Conservation (phyloP, 2,797 vertebrate species). For the Oophaga sylvatica region DNA sequence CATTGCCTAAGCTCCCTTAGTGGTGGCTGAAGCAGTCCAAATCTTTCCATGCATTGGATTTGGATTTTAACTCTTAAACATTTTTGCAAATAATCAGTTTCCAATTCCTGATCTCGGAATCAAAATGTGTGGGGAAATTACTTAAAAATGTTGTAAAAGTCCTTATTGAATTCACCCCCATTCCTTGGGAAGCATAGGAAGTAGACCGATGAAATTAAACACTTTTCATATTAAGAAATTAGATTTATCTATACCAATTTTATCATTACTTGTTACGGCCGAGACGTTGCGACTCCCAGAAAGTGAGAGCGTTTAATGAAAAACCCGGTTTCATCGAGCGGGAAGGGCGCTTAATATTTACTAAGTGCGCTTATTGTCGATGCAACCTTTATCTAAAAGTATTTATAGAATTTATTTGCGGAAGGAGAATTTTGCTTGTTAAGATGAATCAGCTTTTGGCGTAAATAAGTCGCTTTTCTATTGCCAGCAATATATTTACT, state of each 20-base stretch:
- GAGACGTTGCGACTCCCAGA: not conserved
- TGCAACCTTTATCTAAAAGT: not conserved
- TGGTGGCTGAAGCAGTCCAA: too few relatives aligned
- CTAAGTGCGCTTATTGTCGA: not conserved
- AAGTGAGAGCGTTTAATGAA: not conserved
- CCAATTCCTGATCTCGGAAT: not conserved
- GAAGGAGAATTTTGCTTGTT: not conserved
- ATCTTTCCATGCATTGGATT: too few relatives aligned
- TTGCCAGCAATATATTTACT: not conserved
- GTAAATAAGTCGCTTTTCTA: not conserved
- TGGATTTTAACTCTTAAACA: not conserved
- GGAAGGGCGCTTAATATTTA: not conserved
- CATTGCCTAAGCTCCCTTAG: too few relatives aligned
- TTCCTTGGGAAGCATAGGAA: not conserved
- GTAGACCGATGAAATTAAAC: not conserved
- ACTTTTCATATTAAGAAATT: not conserved
- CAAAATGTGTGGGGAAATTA: not conserved
- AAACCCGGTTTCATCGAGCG: not conserved
- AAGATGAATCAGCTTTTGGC: not conserved
- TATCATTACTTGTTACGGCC: not conserved
- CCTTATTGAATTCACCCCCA: not conserved
- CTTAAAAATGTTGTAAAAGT: not conserved
- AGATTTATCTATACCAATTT: not conserved
- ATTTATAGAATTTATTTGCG: constrained; percentile 1
- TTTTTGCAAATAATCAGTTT: not conserved